Conservation (phyloP, 2,113 vertebrate species). For the Salvelinus sp. region DNA sequence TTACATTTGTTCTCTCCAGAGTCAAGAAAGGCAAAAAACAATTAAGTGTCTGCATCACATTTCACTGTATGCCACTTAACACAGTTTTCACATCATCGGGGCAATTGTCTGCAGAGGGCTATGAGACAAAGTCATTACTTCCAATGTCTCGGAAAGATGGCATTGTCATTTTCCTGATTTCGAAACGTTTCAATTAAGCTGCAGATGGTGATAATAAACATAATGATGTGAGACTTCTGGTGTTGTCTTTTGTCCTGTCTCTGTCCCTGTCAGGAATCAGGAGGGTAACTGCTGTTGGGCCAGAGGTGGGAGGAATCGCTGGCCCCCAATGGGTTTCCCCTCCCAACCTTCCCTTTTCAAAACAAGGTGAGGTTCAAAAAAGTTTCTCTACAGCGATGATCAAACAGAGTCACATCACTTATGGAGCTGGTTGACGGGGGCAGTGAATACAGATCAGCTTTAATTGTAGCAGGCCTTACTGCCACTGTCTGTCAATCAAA, state of each 20-base stretch:
- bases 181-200: slow-evolving; percentile 78
- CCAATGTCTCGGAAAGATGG: slow-evolving; percentile 63
- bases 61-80: slow-evolving; percentile 75
- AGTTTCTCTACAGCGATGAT: slow-evolving; percentile 86
- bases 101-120: slow-evolving; percentile 74
- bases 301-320: slow-evolving; percentile 50
- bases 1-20: slow-evolving; percentile 77
- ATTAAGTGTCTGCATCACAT: slow-evolving; percentile 76
- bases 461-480: slow-evolving; percentile 99
- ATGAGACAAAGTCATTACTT: slow-evolving; percentile 75
- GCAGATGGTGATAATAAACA: slow-evolving; percentile 70
- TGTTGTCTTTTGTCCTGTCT: slow-evolving; percentile 64
- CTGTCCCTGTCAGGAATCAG: slow-evolving; percentile 52
- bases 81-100: slow-evolving; percentile 78
- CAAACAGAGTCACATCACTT: slow-evolving; percentile 89
- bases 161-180: slow-evolving; percentile 71
- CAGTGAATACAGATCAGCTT: slow-evolving; percentile 96
- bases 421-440: slow-evolving; percentile 94
- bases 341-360: slow-evolving; percentile 72
- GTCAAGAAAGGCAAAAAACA: slow-evolving; percentile 77
- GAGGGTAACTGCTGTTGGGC: slow-evolving; percentile 44
- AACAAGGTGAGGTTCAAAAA: slow-evolving; percentile 91
- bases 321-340: slow-evolving; percentile 34
- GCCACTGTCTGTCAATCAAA: slow-evolving; percentile 99
- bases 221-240: slow-evolving; percentile 57